Evolutionary conservation across 2,888 invertebrate genomes (phyloP).

Genomic region (Lissocephala sabroskyi): DNA sequence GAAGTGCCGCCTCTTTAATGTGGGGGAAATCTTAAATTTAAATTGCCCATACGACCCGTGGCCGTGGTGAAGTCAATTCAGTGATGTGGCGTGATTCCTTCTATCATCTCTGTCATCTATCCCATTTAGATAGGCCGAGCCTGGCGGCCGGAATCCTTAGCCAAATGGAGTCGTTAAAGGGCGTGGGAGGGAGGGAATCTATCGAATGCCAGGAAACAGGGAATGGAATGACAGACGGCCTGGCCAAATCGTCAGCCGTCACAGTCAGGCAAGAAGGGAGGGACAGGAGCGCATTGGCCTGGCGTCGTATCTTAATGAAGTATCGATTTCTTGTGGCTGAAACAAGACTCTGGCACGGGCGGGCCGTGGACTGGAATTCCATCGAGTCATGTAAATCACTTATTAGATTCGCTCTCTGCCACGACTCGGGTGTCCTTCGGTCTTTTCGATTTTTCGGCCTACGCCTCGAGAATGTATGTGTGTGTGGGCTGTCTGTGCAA

Average conservation of each 20-base stretch:
- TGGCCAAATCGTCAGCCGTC: background rate
- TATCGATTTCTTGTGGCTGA: constrained; percentile 52
- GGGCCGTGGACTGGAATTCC: constrained; percentile 50
- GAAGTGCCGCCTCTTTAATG: no score
- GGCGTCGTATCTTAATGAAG: constrained; percentile 53
- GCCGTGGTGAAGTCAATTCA: constrained; percentile 18
- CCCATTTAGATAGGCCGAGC: constrained; percentile 49
- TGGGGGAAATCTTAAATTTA: no score
- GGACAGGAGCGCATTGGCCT: constrained; percentile 1
- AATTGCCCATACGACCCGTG: constrained; percentile 29
- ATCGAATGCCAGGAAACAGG: constrained; percentile 3
- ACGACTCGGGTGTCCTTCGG: constrained; percentile 7
- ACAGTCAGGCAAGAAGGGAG: constrained; percentile 7
- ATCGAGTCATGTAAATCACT: constrained; percentile 64
- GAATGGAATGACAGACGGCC: background rate
- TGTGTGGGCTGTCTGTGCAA: constrained; percentile 21
- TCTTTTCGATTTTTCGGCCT: constrained; percentile 8
- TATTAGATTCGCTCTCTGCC: constrained; percentile 38
- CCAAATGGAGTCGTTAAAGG: constrained; percentile 37
- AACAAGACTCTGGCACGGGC: constrained; percentile 9
- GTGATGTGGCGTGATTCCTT: constrained; percentile 33
- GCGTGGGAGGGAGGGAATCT: constrained; percentile 5
- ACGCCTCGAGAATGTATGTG: constrained; percentile 21
- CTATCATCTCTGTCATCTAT: constrained; percentile 54
- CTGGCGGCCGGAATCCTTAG: constrained; percentile 15